Base-by-base conservation (phyloP, 2,888 invertebrate genomes). In the Atherix ibis region DNA sequence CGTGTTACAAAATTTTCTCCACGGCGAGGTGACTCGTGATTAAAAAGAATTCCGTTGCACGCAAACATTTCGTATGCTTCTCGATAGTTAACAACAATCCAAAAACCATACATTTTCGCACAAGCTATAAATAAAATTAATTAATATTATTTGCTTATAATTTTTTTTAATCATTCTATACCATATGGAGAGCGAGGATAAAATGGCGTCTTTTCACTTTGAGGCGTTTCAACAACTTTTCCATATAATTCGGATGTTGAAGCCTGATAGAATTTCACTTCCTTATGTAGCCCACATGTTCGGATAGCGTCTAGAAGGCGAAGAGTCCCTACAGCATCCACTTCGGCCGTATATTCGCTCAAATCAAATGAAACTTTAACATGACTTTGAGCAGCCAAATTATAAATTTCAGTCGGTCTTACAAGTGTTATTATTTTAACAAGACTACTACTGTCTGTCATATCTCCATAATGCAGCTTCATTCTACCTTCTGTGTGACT, bases 1-100 rank as follows among this genome's bases (percentile, higher is more conserved):
- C 98, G 70, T 0, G 98, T 98, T 5, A 98, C 98, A 65, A 98
- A 98, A 53, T 88, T 99, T 64, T 97, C 97, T 9, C 97, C 94
- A 44, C 95, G 66, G 33, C 94, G 66, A 0, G 95, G 95, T 47
- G 87, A 88, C 64, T 95, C 95, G 54, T 95, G 95, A 64, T 95
- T 95, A 59, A 95, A 95, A 4, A 95, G 66, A 39, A 95, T 83
- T 0, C 95, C 95, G 61, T 95, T 95, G 52, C 91, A 91, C 0
- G 92, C 91, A 58, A 80, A 94, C 77, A 95, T 89, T 33, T 75
- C 71, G 54, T 95, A 95, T 0, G 95, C 92, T 56, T 95, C 94
- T 28, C 94, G 70, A 53, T 94, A 95, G 64, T 95, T 95, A 18
- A 88, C 71, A 1, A 89, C 85, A 50, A 94, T 94, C 94, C 94